Conservation (phyloP, 2,888 invertebrate genomes). For the Epinotia bilunana region DNA sequence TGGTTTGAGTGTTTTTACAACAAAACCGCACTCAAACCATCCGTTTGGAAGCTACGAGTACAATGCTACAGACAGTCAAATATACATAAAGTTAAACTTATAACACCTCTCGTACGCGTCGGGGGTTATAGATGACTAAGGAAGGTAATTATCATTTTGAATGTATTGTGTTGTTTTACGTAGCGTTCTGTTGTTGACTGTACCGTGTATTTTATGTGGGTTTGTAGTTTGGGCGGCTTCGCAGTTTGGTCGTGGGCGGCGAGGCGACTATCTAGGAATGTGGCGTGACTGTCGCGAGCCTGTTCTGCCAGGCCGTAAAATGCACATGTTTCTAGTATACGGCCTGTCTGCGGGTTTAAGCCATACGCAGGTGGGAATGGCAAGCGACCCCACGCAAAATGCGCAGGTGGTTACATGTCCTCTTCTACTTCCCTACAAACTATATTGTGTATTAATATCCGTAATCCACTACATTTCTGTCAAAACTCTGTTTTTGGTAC, state of each 20-base stretch:
- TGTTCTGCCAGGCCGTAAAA: constrained; percentile 63
- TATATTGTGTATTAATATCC: background rate
- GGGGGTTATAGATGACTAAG: too few relatives aligned
- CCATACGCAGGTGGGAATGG: constrained; percentile 42
- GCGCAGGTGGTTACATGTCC: constrained; percentile 25
- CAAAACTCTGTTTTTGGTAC: too few relatives aligned
- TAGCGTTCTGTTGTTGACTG: background rate
- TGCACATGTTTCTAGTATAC: constrained; percentile 68
- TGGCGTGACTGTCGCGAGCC: constrained; percentile 56
- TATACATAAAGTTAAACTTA: too few relatives aligned
- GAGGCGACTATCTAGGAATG: constrained; percentile 49
- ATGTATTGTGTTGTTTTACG: too few relatives aligned
- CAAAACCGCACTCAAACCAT: too few relatives aligned
- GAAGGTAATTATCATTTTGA: too few relatives aligned
- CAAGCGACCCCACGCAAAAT: constrained; percentile 52
- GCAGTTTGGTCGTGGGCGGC: constrained; percentile 38
- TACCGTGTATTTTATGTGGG: constrained; percentile 8
- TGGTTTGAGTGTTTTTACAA: too few relatives aligned
- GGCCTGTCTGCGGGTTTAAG: constrained; percentile 43
- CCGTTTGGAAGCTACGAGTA: too few relatives aligned
- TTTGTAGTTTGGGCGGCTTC: constrained; percentile 35
- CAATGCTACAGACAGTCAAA: too few relatives aligned
- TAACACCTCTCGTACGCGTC: too few relatives aligned
- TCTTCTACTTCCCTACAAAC: background rate
- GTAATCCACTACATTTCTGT: too few relatives aligned